Evolutionary conservation across 2,888 invertebrate genomes (phyloP).

Genomic region (Cremastinae sp.): DNA sequence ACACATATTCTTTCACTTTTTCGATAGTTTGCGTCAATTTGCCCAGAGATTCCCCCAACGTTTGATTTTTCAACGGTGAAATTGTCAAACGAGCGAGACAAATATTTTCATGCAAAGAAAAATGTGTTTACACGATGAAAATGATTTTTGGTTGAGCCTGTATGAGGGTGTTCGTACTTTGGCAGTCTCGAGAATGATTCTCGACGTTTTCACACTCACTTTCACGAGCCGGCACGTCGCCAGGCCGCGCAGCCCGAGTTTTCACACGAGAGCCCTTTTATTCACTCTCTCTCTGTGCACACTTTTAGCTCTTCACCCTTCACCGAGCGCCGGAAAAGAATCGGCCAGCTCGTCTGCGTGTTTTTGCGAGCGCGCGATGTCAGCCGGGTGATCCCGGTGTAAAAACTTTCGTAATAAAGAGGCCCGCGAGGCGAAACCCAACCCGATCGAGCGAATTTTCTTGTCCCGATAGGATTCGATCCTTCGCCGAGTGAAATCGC

Average conservation of each 20-base stretch:
- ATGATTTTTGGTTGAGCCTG: constrained; percentile 15
- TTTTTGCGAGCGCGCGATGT: constrained; percentile 17
- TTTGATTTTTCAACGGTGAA: too few relatives aligned
- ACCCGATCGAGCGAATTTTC: constrained; percentile 31
- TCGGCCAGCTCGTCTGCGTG: neutral
- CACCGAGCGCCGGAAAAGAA: neutral
- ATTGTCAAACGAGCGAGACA: too few relatives aligned
- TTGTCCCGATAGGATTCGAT: constrained; percentile 38
- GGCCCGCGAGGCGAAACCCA: constrained; percentile 10
- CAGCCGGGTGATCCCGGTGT: constrained; percentile 12
- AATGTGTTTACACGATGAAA: too few relatives aligned
- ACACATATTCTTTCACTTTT: too few relatives aligned
- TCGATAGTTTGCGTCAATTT: too few relatives aligned
- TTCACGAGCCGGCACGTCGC: constrained; percentile 24
- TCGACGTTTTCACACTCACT: constrained; percentile 42
- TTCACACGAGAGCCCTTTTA: constrained; percentile 31
- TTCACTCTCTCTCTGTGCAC: constrained; percentile 29
- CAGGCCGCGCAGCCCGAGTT: constrained; percentile 5
- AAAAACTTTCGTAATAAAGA: constrained; percentile 33
- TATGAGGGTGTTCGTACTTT: constrained; percentile 9
- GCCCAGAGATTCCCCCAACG: too few relatives aligned
- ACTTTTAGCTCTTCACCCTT: constrained; percentile 36
- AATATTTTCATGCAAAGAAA: neutral
- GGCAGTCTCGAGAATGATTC: constrained; percentile 35
- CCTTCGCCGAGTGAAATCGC: constrained; percentile 33